Base-by-base conservation (phyloP, 2,888 invertebrate genomes). In the Leptinotarsa rubiginosa region DNA sequence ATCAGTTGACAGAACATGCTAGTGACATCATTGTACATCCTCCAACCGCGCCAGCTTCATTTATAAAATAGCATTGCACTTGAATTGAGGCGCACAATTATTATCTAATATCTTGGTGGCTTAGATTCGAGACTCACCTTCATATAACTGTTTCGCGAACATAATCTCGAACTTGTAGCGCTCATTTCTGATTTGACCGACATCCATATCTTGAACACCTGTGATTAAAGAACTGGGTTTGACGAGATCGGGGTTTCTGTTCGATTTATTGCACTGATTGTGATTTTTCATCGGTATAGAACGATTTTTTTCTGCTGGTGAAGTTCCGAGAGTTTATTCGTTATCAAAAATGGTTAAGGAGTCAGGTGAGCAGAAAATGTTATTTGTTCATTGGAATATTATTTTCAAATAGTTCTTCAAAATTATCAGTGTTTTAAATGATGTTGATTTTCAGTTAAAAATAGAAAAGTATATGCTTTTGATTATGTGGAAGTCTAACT, bases 181-280 rank as follows among this genome's bases (percentile, higher is more conserved):
- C 31, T 83, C 83, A 83, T 83, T 82, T 83, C 81, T 81, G 54
- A 56, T 73, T 69, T 83, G 84, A 84, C 84, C 84, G 84, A 84
- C 82, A 83, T 84, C 81, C 80, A 75, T 73, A 73, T 73, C 72
- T 64, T 65, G 68, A 62, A 62, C 68, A 74, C 66, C 74, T 62
- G 69, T 41, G 70, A 70, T 62, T 41, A 41, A 62, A 62, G 62
- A 62, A 41, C 62, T 62, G 62, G 25, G 62, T 62, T 62, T 31
- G 62, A 62, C 12, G 41, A 15, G 25, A 62, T 41, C 31, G 31
- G 41, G 10, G 31, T 41, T n/a, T 62, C 31, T 62, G 56, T 20
- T 12, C 56, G 56, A 56, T 56, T 56, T 15, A 15, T 56, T 15
- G 56, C 13, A 22, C 22, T 56, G 56, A 25, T 2, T 10, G 56